Percentiles rank a stretch among this genome's conserved stretches.
Evolutionary conservation across 2,888 invertebrate species (phyloP).

Genomic region (Latrodectus hesperus): DNA sequence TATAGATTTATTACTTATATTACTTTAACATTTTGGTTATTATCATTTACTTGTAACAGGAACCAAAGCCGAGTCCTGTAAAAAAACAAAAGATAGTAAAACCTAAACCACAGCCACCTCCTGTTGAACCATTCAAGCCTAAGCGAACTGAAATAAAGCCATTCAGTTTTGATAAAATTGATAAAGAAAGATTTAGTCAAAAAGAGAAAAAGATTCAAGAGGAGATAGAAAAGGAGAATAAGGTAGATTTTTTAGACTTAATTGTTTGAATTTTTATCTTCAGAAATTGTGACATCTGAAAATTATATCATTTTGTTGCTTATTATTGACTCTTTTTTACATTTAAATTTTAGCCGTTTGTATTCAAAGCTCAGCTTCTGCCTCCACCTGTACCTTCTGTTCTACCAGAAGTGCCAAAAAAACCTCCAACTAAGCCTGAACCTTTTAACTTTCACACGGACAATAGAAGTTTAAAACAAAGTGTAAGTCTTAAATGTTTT

Average conservation of each 20-base stretch:
- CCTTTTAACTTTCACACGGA: conserved; percentile 73
- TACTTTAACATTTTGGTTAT: no score
- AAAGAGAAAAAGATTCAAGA: conserved; percentile 81
- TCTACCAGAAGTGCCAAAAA: conserved; percentile 32
- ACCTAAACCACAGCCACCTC: conserved; percentile 65
- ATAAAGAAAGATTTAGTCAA: conserved; percentile 78
- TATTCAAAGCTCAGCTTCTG: conserved; percentile 56
- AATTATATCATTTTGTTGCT: not conserved
- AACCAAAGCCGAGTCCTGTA: no score
- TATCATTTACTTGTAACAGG: no score
- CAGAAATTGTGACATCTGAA: no score
- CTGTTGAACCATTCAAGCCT: conserved; percentile 73
- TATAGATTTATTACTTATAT: no score
- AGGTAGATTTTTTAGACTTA: conserved; percentile 70
- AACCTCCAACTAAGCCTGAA: conserved; percentile 72
- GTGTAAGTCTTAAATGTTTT: conserved; percentile 34
- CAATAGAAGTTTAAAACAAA: not conserved
- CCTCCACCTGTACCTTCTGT: conserved; percentile 25
- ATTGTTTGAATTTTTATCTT: not conserved
- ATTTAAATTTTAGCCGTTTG: conserved; percentile 24
- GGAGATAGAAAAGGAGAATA: conserved; percentile 73
- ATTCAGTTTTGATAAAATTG: conserved; percentile 83
- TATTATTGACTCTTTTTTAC: not conserved
- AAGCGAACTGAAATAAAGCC: conserved; percentile 75
- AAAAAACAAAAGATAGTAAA: not conserved